Conservation (phyloP, 92 coral and sea anemone genomes). For the Parazoanthus atlanticus region DNA sequence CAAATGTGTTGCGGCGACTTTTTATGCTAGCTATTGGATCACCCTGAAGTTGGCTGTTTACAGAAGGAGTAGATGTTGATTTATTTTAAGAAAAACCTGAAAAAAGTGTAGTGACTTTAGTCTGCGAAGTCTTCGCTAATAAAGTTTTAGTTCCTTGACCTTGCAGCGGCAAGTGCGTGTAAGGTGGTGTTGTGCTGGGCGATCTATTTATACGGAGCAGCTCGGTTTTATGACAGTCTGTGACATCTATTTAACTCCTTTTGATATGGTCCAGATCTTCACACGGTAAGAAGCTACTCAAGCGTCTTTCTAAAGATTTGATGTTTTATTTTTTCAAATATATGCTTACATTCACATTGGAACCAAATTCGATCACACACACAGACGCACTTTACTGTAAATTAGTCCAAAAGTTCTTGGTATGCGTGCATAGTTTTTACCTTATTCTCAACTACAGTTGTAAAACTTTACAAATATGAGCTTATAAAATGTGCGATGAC, state of each 20-base stretch:
- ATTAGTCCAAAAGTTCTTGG: too few relatives aligned
- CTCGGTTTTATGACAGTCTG: neutral
- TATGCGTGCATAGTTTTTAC: too few relatives aligned
- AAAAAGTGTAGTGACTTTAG: slow-evolving; percentile 6
- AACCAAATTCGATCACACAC: too few relatives aligned
- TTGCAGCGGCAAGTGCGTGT: slow-evolving; percentile 4
- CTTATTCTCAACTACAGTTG: too few relatives aligned
- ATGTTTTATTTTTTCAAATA: too few relatives aligned
- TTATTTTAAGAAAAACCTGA: slow-evolving; percentile 3
- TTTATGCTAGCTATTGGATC: neutral
- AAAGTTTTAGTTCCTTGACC: slow-evolving; percentile 9
- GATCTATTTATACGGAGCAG: slow-evolving; percentile 6
- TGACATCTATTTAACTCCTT: neutral
- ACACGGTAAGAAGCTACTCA: too few relatives aligned
- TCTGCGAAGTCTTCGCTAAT: slow-evolving; percentile 11
- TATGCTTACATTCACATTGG: too few relatives aligned
- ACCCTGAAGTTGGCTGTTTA: neutral
- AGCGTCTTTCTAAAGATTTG: too few relatives aligned
- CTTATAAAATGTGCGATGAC: too few relatives aligned
- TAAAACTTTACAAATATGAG: too few relatives aligned
- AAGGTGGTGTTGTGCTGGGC: slow-evolving; percentile 20
- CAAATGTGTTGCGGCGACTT: neutral
- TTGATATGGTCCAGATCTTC: too few relatives aligned
- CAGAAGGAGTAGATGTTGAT: neutral
- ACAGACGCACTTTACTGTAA: too few relatives aligned